These are phyloP conservation scores for Ladona fulva DNA, from an alignment of 1,140 invertebrate genomes.

Conservation along the genomic window DNA sequence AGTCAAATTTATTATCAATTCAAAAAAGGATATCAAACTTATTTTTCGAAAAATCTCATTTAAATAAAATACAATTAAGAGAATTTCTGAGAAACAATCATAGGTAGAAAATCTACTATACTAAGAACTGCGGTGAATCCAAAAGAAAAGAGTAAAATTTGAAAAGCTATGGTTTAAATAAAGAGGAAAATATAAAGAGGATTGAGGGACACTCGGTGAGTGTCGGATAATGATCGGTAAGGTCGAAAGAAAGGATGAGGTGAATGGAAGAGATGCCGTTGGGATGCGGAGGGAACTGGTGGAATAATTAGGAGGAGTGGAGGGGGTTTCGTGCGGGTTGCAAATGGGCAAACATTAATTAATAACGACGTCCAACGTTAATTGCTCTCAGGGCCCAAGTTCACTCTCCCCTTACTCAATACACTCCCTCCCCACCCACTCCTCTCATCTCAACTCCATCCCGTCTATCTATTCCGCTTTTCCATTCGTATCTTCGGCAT, in stretches of 20 bases:
- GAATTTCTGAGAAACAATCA: no score
- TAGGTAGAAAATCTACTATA: no score
- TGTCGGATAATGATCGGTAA: not conserved
- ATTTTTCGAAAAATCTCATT: no score
- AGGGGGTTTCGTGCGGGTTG: not conserved
- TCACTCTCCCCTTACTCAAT: not conserved
- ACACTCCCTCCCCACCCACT: not conserved
- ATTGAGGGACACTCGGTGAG: no score
- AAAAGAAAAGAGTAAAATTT: no score
- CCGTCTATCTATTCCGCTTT: not conserved
- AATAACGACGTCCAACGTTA: constrained; percentile 1
- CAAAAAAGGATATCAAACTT: no score
- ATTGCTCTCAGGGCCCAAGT: not conserved
- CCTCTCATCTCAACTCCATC: not conserved
- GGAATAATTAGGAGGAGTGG: not conserved
- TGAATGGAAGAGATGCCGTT: not conserved
- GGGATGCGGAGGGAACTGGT: not conserved
- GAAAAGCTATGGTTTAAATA: no score
- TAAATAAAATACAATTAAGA: no score
- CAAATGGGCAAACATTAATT: constrained; percentile 10
- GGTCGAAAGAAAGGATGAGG: not conserved
- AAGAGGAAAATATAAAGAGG: no score
- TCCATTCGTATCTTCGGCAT: no score
- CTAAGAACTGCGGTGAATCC: no score
- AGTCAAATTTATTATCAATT: no score